phyloP scores from a whole-genome alignment of 2,113 vertebrate species.

The Columbina picui region DNA sequence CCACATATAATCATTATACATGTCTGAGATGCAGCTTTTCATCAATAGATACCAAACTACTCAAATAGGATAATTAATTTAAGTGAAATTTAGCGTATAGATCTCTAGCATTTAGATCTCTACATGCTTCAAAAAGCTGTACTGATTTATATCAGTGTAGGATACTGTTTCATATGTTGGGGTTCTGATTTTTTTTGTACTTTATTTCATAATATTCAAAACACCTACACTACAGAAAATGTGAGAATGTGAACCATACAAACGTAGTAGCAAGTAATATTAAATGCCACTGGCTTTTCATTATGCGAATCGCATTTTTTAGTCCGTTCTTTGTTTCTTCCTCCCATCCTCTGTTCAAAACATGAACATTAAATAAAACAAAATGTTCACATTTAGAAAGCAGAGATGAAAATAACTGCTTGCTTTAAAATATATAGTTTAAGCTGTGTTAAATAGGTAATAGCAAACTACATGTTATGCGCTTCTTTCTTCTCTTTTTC shows the following conservation, averaged over 20 bases:
- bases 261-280: not conserved
- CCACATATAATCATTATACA: not conserved
- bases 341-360: not conserved
- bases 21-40: not conserved
- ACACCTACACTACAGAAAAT: not conserved
- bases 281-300: not conserved
- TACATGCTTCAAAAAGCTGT: not conserved
- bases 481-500: not conserved
- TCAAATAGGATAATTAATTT: not conserved
- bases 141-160: not conserved
- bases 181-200: not conserved
- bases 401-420: not conserved
- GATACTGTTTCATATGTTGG: not conserved
- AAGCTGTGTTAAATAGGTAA: not conserved
- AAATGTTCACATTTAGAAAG: not conserved
- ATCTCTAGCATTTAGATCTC: not conserved
- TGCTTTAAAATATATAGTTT: not conserved
- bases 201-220: not conserved
- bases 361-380: not conserved
- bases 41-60: not conserved
- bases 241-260: not conserved
- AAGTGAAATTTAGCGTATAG: not conserved
- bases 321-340: not conserved
- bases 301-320: not conserved
- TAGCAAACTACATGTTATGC: not conserved